A percentile compares a stretch with the other conserved stretches of the same genome.
Evolutionary conservation across 2,113 vertebrate species (phyloP).

Genomic region (Spheniscus mendiculus): DNA sequence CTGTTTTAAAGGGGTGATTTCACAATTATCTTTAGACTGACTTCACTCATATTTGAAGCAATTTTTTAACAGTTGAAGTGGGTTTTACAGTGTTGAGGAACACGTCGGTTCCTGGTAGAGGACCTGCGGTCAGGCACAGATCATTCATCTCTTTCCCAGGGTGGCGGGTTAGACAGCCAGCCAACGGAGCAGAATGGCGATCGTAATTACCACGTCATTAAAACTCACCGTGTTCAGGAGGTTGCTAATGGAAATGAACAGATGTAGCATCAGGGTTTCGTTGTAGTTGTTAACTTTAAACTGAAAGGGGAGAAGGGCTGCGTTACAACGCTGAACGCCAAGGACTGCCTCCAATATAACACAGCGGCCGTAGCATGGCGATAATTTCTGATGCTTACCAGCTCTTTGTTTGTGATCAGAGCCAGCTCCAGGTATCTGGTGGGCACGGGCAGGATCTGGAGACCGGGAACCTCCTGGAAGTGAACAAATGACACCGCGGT

Average conservation of each 20-base stretch:
- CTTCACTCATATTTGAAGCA: not conserved
- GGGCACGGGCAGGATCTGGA: not conserved
- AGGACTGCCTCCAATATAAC: accelerated
- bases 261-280: not conserved
- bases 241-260: not conserved
- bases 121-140: not conserved
- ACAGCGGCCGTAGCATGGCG: accelerated
- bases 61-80: not conserved
- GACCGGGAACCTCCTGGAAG: not conserved
- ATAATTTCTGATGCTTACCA: not conserved
- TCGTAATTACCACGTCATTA: accelerated
- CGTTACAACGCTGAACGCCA: accelerated
- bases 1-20: not conserved
- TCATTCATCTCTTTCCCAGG: not conserved
- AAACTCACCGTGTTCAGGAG: not conserved
- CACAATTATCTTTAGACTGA: not conserved
- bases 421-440: not conserved
- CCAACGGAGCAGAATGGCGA: accelerated
- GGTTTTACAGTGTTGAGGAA: not conserved
- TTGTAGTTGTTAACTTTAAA: not conserved
- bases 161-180: not conserved
- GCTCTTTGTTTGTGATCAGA: not conserved
- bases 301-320: not conserved
- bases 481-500: not conserved
- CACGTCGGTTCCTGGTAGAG: not conserved